Percentiles rank a stretch among this genome's conserved stretches.
Conservation (phyloP, 2,797 vertebrate species). For the Channa striata region DNA sequence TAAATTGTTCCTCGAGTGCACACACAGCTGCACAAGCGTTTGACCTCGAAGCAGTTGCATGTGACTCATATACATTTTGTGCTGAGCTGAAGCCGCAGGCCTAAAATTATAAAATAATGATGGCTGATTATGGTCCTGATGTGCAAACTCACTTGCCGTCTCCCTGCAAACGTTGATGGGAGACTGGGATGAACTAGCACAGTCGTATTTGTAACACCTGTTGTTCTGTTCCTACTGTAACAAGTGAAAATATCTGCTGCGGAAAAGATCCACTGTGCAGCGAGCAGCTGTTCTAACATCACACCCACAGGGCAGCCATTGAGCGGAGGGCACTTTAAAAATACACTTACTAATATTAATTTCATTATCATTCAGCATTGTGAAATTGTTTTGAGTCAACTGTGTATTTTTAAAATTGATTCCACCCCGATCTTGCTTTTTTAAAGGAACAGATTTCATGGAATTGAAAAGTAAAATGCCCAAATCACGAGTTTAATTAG, state of each 20-base stretch:
- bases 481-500: too few relatives aligned
- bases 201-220: background rate
- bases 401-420: too few relatives aligned
- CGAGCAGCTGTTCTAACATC: background rate
- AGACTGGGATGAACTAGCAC: too few relatives aligned
- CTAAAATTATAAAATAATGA: background rate
- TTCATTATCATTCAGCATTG: background rate
- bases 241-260: slow-evolving; percentile 1
- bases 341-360: background rate
- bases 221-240: background rate
- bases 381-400: too few relatives aligned
- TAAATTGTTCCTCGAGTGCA: background rate
- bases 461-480: too few relatives aligned
- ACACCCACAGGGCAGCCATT: background rate
- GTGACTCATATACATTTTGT: background rate
- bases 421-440: too few relatives aligned
- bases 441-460: too few relatives aligned
- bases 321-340: background rate
- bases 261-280: too few relatives aligned
- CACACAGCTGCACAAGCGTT: slow-evolving; percentile 32
- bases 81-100: background rate
- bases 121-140: too few relatives aligned
- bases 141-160: too few relatives aligned
- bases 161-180: too few relatives aligned
- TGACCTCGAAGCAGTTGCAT: slow-evolving; percentile 8